A percentile compares a stretch with the other conserved stretches of the same genome.
Conservation (phyloP, 2,888 invertebrate genomes). For the Rhagophthalmus giganteus region DNA sequence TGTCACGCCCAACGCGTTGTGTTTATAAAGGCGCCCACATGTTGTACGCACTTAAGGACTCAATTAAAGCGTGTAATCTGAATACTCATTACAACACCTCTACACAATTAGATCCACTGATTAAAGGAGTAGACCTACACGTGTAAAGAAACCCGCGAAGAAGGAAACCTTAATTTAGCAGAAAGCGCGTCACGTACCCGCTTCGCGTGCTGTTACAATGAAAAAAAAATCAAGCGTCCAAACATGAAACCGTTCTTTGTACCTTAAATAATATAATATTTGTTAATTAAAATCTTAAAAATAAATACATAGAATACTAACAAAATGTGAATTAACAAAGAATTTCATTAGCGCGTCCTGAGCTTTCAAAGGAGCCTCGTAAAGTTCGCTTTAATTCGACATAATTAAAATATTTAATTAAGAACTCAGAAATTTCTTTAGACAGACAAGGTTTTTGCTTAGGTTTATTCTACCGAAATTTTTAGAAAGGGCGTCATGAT, state of each 20-base stretch:
- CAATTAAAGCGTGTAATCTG: too few species aligned
- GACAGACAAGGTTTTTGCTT: slow-evolving; percentile 23
- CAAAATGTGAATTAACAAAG: slow-evolving; percentile 39
- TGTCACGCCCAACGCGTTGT: too few species aligned
- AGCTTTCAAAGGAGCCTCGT: slow-evolving; percentile 39
- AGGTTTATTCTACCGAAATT: slow-evolving; percentile 20
- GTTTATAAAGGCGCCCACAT: too few species aligned
- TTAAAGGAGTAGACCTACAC: too few species aligned
- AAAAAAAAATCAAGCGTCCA: not conserved
- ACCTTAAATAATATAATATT: slow-evolving; percentile 16
- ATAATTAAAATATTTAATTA: slow-evolving; percentile 45
- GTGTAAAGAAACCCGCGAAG: too few species aligned
- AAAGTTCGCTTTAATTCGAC: slow-evolving; percentile 35
- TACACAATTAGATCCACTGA: too few species aligned
- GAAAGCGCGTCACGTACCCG: too few species aligned
- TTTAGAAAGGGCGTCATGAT: slow-evolving; percentile 20
- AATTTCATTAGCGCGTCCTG: slow-evolving; percentile 41
- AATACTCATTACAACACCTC: too few species aligned
- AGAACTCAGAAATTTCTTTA: slow-evolving; percentile 37
- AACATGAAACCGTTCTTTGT: not conserved
- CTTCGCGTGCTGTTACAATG: too few species aligned
- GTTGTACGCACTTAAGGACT: too few species aligned
- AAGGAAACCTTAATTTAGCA: too few species aligned
- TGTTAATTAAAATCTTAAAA: slow-evolving; percentile 30
- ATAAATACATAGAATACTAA: slow-evolving; percentile 29